Conservation (phyloP, 2,797 vertebrate genomes). For the Cephalopachus bancanus region DNA sequence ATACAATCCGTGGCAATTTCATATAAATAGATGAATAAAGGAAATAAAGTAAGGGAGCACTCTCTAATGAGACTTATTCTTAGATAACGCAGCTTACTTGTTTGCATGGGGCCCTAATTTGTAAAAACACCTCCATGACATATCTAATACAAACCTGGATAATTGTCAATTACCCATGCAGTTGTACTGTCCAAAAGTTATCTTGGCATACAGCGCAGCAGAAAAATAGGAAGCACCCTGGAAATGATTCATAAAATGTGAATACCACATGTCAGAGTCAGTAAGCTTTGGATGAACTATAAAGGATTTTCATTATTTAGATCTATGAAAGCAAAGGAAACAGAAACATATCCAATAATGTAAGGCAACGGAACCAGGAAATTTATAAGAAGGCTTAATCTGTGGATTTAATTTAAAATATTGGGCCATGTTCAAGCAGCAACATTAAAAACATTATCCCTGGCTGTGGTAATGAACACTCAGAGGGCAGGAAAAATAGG, state of each 20-base stretch:
- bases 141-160: slow-evolving; percentile 56
- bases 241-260: slow-evolving; percentile 84
- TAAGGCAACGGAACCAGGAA: slow-evolving; percentile 77
- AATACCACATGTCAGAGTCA: slow-evolving; percentile 82
- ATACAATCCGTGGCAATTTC: slow-evolving; percentile 80
- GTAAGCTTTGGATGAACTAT: slow-evolving; percentile 84
- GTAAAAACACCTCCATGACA: slow-evolving; percentile 67
- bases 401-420: slow-evolving; percentile 83
- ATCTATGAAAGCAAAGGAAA: slow-evolving; percentile 84
- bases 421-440: slow-evolving; percentile 64
- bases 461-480: slow-evolving; percentile 45
- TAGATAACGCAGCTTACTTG: slow-evolving; percentile 82
- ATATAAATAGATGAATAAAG: slow-evolving; percentile 83
- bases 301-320: slow-evolving; percentile 84
- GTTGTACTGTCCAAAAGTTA: slow-evolving; percentile 72
- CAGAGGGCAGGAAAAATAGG: slow-evolving; percentile 61
- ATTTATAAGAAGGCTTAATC: slow-evolving; percentile 78
- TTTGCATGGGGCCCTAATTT: slow-evolving; percentile 70
- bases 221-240: slow-evolving; percentile 81
- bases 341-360: slow-evolving; percentile 75
- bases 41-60: slow-evolving; percentile 72
- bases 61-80: slow-evolving; percentile 72
- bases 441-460: slow-evolving; percentile 57
- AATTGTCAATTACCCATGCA: slow-evolving; percentile 74
- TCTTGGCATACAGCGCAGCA: slow-evolving; percentile 77